Percentiles rank a stretch among this genome's conserved stretches.
Evolutionary conservation across 2,113 vertebrate species (phyloP).

Genomic region (Ammodytes marinus): DNA sequence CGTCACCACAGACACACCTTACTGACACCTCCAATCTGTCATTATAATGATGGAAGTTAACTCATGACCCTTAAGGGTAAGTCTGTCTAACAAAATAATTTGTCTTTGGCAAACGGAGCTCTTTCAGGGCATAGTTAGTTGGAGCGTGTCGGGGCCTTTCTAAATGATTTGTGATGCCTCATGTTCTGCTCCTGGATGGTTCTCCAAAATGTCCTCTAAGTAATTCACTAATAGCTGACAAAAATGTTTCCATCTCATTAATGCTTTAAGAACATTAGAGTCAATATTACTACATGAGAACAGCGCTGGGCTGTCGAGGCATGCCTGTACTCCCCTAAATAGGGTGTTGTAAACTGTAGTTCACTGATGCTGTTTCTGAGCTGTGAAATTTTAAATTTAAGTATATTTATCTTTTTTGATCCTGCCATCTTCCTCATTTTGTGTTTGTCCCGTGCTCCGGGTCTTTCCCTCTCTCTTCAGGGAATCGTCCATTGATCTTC

Average conservation of each 20-base stretch:
- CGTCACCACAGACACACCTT: background rate
- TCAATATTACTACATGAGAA: slow-evolving; percentile 18
- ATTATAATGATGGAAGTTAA: background rate
- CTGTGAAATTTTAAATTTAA: slow-evolving; percentile 47
- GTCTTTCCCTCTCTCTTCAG: slow-evolving; percentile 78
- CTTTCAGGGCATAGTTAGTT: too few relatives aligned
- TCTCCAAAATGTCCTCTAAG: background rate
- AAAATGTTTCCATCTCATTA: background rate
- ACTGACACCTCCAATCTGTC: slow-evolving; percentile 11
- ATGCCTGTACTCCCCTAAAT: slow-evolving; percentile 10
- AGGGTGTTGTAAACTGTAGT: slow-evolving; percentile 13
- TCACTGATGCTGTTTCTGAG: slow-evolving; percentile 21
- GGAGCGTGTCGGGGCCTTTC: too few relatives aligned
- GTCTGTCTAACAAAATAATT: slow-evolving; percentile 10
- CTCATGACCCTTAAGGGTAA: background rate
- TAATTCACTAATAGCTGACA: slow-evolving; percentile 2
- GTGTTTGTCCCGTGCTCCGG: slow-evolving; percentile 34
- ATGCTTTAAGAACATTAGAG: background rate
- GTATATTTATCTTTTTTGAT: slow-evolving; percentile 8
- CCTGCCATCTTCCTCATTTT: slow-evolving; percentile 9
- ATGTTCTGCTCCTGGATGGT: background rate
- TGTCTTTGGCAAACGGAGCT: too few relatives aligned
- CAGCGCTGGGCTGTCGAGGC: background rate
- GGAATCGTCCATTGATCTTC: slow-evolving; percentile 96
- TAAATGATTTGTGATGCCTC: too few relatives aligned